Conservation (phyloP, 2,797 vertebrate species). For the Eremophila alpestris region DNA sequence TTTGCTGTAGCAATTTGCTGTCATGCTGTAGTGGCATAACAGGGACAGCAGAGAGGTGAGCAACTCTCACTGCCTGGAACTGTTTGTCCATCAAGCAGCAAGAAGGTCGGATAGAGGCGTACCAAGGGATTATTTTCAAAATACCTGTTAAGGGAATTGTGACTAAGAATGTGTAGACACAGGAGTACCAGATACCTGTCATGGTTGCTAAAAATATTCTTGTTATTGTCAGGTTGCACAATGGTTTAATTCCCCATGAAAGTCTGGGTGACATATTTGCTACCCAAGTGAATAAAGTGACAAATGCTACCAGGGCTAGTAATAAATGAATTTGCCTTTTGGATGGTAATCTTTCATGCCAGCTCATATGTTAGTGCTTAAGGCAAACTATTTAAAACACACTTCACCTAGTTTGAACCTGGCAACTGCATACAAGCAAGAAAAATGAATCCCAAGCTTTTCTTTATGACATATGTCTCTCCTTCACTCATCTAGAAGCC, state of each 20-base stretch:
- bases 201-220: slow-evolving; percentile 65
- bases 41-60: not conserved
- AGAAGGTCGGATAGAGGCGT: not conserved
- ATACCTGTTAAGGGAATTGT: slow-evolving; percentile 35
- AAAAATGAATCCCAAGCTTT: slow-evolving; percentile 8
- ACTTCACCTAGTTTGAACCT: slow-evolving; percentile 45
- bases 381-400: slow-evolving; percentile 53
- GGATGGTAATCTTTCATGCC: slow-evolving; percentile 43
- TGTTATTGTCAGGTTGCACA: slow-evolving; percentile 63
- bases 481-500: not conserved
- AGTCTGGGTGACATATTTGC: slow-evolving; percentile 69
- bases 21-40: not conserved
- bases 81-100: not conserved
- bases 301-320: slow-evolving; percentile 55
- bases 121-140: slow-evolving; percentile 24
- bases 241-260: slow-evolving; percentile 70
- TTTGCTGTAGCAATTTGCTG: not conserved
- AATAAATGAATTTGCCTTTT: slow-evolving; percentile 43
- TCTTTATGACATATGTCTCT: not conserved
- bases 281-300: slow-evolving; percentile 64
- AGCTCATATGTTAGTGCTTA: slow-evolving; percentile 50
- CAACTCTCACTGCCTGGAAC: not conserved
- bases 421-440: not conserved
- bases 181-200: slow-evolving; percentile 42
- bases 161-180: slow-evolving; percentile 25